Conservation (phyloP, 2,888 invertebrate genomes). For the Acleris laterana region DNA sequence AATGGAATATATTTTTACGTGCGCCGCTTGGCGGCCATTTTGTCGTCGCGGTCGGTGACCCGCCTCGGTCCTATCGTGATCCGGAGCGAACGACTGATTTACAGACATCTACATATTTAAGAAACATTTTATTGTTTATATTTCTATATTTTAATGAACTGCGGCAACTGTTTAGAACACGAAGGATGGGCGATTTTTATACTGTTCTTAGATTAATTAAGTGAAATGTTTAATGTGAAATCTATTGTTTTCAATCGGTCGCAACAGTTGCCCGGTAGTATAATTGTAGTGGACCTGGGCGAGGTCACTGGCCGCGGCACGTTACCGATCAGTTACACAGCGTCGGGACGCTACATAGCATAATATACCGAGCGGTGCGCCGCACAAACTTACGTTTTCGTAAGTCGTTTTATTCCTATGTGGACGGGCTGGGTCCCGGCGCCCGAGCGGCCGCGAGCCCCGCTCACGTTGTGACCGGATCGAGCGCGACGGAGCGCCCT, state of each 20-base stretch:
- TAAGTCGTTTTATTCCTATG: neutral
- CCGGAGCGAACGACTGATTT: neutral
- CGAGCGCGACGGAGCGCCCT: neutral
- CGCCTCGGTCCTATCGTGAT: neutral
- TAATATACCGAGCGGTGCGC: constrained; percentile 61
- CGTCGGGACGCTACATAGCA: constrained; percentile 61
- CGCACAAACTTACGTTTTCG: constrained; percentile 6
- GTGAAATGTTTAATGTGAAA: neutral
- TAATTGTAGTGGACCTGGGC: neutral
- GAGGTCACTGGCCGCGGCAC: constrained; percentile 42
- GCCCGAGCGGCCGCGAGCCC: neutral
- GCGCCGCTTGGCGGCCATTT: constrained; percentile 56
- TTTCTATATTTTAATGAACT: constrained; percentile 4
- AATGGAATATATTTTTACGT: constrained; percentile 42
- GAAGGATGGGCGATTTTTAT: constrained; percentile 19
- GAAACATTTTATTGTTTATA: neutral
- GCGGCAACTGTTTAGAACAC: neutral
- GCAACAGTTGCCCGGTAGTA: neutral
- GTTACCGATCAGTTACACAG: constrained; percentile 74
- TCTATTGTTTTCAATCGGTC: neutral
- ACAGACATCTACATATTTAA: neutral
- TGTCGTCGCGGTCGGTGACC: constrained; percentile 55
- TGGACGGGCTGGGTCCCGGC: neutral
- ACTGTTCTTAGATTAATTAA: constrained; percentile 17
- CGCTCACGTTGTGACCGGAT: neutral